A percentile compares a stretch with the other conserved stretches of the same genome.
These are phyloP conservation scores for Coturnix japonica DNA, from an alignment of 2,113 vertebrate species.

Conservation along the genomic window DNA sequence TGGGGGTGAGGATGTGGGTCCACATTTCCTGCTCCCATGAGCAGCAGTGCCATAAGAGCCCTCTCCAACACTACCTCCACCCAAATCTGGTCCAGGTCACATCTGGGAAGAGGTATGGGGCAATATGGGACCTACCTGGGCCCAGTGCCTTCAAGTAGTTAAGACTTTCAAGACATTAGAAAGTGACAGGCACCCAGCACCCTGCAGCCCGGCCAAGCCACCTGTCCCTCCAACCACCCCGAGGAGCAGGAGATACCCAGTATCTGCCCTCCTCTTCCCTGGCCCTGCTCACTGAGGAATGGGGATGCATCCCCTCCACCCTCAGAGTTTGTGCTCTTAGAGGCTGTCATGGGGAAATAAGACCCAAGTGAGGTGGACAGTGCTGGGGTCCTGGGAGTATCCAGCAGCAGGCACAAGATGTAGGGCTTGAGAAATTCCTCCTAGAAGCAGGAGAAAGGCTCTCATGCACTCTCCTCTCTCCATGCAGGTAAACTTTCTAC, in stretches of 20 bases:
- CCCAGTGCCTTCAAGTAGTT: background rate
- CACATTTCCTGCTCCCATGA: background rate
- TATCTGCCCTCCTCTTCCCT: background rate
- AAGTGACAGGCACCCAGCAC: background rate
- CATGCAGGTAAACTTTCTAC: constrained; percentile 63
- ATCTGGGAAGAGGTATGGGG: background rate
- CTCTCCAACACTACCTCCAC: background rate
- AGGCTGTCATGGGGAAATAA: background rate
- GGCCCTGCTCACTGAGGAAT: background rate
- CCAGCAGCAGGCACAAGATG: background rate
- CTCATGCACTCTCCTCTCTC: constrained; percentile 11
- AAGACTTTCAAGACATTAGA: too few species aligned
- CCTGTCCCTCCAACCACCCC: background rate
- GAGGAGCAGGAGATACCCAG: background rate
- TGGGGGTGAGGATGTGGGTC: background rate
- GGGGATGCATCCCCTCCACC: background rate
- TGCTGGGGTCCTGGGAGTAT: background rate
- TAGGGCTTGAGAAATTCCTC: background rate
- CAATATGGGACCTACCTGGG: background rate
- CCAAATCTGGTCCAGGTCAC: background rate
- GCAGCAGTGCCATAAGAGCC: background rate
- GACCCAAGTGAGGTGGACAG: background rate
- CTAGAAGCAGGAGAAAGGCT: background rate
- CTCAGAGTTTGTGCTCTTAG: rapidly evolving
- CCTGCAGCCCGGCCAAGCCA: background rate